A percentile compares a stretch with the other conserved stretches of the same genome.
Conservation (phyloP, 37 sponge, comb jelly and placozoan genomes). For the Beroe ovata region DNA sequence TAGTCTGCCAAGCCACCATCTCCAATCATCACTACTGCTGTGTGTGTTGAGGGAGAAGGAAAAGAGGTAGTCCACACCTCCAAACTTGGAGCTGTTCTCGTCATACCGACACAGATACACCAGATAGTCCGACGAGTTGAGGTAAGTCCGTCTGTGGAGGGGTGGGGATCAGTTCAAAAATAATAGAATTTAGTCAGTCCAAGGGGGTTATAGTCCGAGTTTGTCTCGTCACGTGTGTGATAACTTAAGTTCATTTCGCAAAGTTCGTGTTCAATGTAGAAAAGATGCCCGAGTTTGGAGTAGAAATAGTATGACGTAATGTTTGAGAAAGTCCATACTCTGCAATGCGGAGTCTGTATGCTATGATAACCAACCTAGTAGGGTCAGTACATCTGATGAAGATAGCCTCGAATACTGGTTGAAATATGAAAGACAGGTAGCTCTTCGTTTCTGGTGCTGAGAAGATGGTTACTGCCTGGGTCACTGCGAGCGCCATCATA, state of each 20-base stretch:
- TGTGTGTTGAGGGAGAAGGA: constrained; percentile 68
- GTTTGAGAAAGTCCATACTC: too few species aligned
- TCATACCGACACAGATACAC: constrained; percentile 58
- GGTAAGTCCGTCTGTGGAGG: constrained; percentile 30
- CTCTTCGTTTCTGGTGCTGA: constrained; percentile 13
- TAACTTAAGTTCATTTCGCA: too few species aligned
- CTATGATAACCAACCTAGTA: constrained; percentile 13
- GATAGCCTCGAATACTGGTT: constrained; percentile 63
- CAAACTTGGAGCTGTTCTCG: constrained; percentile 51
- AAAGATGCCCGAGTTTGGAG: too few species aligned
- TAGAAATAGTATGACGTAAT: too few species aligned
- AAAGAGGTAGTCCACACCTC: constrained; percentile 65
- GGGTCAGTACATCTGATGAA: constrained; percentile 60
- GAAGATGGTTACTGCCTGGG: constrained; percentile 39
- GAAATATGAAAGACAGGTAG: constrained; percentile 55
- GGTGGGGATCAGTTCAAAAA: background rate
- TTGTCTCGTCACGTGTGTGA: too few species aligned
- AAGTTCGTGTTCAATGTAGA: too few species aligned
- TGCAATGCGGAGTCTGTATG: too few species aligned
- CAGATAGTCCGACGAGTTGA: constrained; percentile 49
- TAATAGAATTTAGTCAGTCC: too few species aligned
- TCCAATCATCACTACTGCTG: constrained; percentile 45
- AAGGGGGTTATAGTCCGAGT: too few species aligned
- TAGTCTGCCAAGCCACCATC: constrained; percentile 61
- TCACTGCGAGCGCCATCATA: constrained; percentile 45